Percentiles rank a stretch among this genome's conserved stretches.
Evolutionary conservation across 1,140 invertebrate species (phyloP).

Genomic region (Leptinotarsa lineolata): DNA sequence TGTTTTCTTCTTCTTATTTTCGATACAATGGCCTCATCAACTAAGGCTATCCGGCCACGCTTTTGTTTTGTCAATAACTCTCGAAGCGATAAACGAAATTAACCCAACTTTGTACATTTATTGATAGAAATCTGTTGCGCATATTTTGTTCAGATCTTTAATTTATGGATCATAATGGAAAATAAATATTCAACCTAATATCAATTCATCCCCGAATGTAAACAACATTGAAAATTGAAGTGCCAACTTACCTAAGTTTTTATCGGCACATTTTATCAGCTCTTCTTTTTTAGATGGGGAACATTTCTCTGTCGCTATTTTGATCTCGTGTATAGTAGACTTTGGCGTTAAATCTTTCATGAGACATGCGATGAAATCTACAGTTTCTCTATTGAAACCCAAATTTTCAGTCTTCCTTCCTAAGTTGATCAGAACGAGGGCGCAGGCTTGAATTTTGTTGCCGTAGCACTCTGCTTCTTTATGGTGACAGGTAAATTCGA

Average conservation of each 20-base stretch:
- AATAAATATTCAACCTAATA: too few species aligned
- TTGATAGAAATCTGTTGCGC: too few species aligned
- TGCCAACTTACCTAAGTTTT: background rate
- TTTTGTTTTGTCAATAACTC: too few species aligned
- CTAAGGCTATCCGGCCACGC: too few species aligned
- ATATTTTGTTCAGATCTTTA: too few species aligned
- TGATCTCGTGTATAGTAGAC: background rate
- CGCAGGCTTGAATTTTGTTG: constrained; percentile 72
- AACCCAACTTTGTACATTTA: too few species aligned
- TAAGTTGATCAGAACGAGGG: constrained; percentile 57
- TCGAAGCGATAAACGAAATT: too few species aligned
- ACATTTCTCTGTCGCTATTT: background rate
- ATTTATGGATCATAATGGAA: too few species aligned
- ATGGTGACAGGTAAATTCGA: constrained; percentile 72
- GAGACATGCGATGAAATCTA: constrained; percentile 58
- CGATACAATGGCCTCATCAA: too few species aligned
- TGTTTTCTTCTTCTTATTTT: too few species aligned
- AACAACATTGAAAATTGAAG: too few species aligned
- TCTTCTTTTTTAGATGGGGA: background rate
- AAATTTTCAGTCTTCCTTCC: constrained; percentile 42
- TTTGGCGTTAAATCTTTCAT: constrained; percentile 53
- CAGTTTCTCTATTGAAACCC: constrained; percentile 38
- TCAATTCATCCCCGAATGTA: too few species aligned
- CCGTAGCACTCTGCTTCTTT: constrained; percentile 74
- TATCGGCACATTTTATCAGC: background rate